Conservation (phyloP, 2,888 invertebrate species). For the Galeruca laticollis region DNA sequence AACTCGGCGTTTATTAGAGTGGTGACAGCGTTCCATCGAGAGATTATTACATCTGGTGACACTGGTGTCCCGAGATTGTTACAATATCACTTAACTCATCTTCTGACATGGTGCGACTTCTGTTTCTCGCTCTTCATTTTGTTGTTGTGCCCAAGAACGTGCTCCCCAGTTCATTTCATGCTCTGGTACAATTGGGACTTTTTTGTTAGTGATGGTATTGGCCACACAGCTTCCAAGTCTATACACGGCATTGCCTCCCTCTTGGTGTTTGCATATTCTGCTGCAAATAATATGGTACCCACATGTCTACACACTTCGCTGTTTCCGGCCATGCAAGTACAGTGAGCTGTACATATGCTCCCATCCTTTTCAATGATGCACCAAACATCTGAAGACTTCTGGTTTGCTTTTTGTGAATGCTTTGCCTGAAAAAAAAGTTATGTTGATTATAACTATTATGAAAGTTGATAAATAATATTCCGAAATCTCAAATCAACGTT, state of each 20-base stretch:
- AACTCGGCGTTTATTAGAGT: too few relatives aligned
- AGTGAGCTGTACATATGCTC: constrained; percentile 32
- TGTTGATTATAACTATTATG: neutral
- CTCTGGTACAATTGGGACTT: neutral
- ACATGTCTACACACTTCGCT: constrained; percentile 42
- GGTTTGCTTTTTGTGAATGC: constrained; percentile 38
- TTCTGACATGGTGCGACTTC: too few relatives aligned
- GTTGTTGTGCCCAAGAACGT: neutral
- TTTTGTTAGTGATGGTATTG: neutral
- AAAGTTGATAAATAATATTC: constrained; percentile 3
- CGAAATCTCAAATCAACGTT: constrained; percentile 9
- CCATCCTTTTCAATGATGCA: constrained; percentile 38
- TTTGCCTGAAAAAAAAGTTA: constrained; percentile 40
- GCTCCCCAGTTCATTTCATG: constrained; percentile 23
- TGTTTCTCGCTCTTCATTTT: constrained; percentile 2
- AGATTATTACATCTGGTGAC: too few relatives aligned
- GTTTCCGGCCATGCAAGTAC: constrained; percentile 39
- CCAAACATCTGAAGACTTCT: constrained; percentile 36
- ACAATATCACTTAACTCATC: too few relatives aligned
- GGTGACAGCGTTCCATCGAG: too few relatives aligned
- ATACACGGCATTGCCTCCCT: constrained; percentile 27
- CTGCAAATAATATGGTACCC: constrained; percentile 29
- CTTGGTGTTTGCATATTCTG: constrained; percentile 24
- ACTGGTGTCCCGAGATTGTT: too few relatives aligned
- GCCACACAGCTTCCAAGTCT: constrained; percentile 28